These are phyloP conservation scores for Xiphophorus birchmanni DNA, from an alignment of 2,797 vertebrate genomes.

Conservation along the genomic window DNA sequence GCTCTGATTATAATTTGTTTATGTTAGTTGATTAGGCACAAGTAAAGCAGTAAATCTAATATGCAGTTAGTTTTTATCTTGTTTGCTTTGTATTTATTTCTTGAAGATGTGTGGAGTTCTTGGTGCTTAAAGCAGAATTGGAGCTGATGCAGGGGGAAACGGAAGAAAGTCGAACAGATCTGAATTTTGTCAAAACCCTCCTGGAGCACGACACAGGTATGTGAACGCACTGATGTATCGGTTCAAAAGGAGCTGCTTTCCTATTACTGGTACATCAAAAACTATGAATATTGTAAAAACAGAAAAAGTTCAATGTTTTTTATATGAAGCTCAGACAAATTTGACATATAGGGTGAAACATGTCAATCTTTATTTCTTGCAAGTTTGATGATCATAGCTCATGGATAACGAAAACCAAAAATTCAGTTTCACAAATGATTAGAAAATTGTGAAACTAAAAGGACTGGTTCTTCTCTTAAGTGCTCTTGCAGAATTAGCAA, in stretches of 20 bases:
- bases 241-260: background rate
- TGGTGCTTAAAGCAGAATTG: slow-evolving; percentile 89
- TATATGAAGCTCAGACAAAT: background rate
- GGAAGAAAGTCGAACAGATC: slow-evolving; percentile 82
- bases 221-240: slow-evolving; percentile 10
- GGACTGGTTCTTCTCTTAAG: no score
- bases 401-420: background rate
- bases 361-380: background rate
- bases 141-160: slow-evolving; percentile 85
- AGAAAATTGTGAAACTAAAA: background rate
- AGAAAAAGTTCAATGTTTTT: background rate
- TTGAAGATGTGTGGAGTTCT: slow-evolving; percentile 86
- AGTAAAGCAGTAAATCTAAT: background rate
- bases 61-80: background rate
- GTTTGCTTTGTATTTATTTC: background rate
- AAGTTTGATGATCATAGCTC: background rate
- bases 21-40: background rate
- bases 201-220: slow-evolving; percentile 87
- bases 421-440: background rate
- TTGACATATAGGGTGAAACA: background rate
- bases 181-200: slow-evolving; percentile 86
- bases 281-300: background rate
- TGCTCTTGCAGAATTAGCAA: no score
- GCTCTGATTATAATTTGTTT: background rate
- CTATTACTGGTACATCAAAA: no score